phyloP scores from a whole-genome alignment of 1,140 invertebrate genomes.

The Metopolophium dirhodum region DNA sequence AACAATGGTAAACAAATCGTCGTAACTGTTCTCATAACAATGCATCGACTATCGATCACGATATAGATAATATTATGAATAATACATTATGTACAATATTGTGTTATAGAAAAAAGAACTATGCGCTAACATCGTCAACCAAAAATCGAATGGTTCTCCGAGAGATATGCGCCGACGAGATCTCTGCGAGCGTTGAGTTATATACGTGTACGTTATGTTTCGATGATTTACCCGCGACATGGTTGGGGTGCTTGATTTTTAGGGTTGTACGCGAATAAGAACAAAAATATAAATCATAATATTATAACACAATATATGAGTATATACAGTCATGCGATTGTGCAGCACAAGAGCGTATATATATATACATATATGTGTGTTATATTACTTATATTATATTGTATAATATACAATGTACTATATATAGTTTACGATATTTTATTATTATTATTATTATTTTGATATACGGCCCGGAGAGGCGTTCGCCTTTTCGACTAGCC shows the following conservation, averaged over 20 bases:
- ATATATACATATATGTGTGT: too few species aligned
- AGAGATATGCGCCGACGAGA: neutral
- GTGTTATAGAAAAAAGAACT: neutral
- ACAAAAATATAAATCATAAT: conserved; percentile 3
- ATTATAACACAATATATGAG: neutral
- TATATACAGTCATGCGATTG: too few species aligned
- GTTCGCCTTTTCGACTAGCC: neutral
- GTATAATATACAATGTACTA: neutral
- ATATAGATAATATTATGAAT: neutral
- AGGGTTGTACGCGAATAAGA: neutral
- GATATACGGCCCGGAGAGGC: neutral
- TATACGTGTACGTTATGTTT: neutral
- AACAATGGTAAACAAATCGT: neutral
- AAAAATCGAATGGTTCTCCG: neutral
- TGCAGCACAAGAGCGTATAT: too few species aligned
- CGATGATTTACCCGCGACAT: neutral
- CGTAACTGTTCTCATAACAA: neutral
- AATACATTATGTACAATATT: neutral
- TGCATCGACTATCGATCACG: neutral
- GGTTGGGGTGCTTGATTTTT: neutral
- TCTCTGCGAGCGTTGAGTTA: neutral
- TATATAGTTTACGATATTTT: neutral
- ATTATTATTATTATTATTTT: neutral
- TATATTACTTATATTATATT: neutral
- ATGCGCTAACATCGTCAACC: neutral